Evolutionary conservation across 2,888 invertebrate species (phyloP), one percentile per base, ranked within the genome.

Genomic region (Athrips mouffetella): DNA sequence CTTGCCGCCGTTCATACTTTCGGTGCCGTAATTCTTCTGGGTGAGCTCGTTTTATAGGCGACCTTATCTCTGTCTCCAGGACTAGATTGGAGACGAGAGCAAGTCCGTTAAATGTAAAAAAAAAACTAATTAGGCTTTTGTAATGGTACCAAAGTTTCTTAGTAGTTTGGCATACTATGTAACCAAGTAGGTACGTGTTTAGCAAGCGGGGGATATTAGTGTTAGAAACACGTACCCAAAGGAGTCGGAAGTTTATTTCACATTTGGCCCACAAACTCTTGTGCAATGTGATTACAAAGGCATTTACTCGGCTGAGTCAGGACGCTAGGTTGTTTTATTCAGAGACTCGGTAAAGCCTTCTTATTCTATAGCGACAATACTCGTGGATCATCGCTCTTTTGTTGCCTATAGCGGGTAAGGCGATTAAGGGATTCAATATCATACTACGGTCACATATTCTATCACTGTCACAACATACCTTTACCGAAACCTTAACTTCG

Each of bases 331-430:
- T 81, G 80, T 80, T 81, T 82, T 75, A 82, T 82, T 78, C 79
- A 67, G 65, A 70, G 68, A 66, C 66, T 72, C 59, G 59, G 73
- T 69, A 84, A 83, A 84, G 80, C 84, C 81, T 72, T 79, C 66
- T 75, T 65, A 81, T 84, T 83, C 81, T 80, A 64, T 63, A 59
- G 65, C 73, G 69, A 83, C 82, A 84, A 82, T 83, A 70, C 73
- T 59, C 62, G 49, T 62, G 73, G 78, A 79, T 80, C 80, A 76
- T 60, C 58, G 58, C 66, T 48, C 77, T 58, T 74, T 83, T 83
- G 82, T 83, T 70, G 73, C 57, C 60, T 64, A 67, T 76, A 80
- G 80, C 71, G 76, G 77, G 78, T 72, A 71, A 71, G 73, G 73
- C 77, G 80, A 81, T 82, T 81, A 82, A 73, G 74, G 60, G 73